Conservation (phyloP, 2,888 invertebrate genomes). For the Zele albiditarsus region DNA sequence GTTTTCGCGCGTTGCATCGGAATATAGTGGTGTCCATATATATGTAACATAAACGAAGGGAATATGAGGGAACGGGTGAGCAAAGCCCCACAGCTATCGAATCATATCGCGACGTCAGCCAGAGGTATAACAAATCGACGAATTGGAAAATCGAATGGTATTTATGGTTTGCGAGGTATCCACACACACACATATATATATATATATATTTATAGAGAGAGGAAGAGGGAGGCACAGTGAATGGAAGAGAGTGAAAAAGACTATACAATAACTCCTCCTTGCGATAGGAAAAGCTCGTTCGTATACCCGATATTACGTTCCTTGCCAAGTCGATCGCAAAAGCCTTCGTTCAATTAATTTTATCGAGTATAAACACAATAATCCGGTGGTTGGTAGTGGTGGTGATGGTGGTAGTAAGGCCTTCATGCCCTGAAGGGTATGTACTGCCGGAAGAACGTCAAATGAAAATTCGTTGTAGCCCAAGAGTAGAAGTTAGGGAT, state of each 20-base stretch:
- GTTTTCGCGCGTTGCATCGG: constrained; percentile 55
- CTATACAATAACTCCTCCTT: not conserved
- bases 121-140: constrained; percentile 62
- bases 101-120: constrained; percentile 62
- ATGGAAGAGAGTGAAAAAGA: constrained; percentile 5
- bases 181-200: constrained; percentile 23
- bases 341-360: constrained; percentile 27
- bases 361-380: constrained; percentile 31
- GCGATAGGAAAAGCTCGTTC: constrained; percentile 1
- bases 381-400: constrained; percentile 9
- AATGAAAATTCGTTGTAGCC: not conserved
- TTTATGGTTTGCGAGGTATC: constrained; percentile 58
- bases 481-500: not conserved
- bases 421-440: not conserved
- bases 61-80: constrained; percentile 31
- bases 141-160: constrained; percentile 62
- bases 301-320: constrained; percentile 11
- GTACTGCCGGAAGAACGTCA: not conserved
- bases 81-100: constrained; percentile 47
- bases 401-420: not conserved
- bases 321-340: constrained; percentile 22
- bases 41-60: constrained; percentile 1
- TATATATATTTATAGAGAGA: not conserved
- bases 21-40: constrained; percentile 5
- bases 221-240: not conserved